Conservation (phyloP, 64 coral and sea anemone species). For the Hydrozoanthus tunicans region DNA sequence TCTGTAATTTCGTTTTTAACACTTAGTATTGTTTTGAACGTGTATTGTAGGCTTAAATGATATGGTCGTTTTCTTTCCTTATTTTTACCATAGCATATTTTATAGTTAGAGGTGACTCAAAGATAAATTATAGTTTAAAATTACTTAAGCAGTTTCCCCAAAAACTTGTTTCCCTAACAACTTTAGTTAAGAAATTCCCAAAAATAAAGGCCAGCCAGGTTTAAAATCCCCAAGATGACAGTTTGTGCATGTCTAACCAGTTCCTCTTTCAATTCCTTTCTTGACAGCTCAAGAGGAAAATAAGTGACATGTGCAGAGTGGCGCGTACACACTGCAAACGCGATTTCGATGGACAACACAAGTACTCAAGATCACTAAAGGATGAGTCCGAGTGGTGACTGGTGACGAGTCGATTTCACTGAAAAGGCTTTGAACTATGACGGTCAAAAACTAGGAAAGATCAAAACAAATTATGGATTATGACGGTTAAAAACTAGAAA, state of each 20-base stretch:
- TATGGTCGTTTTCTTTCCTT: neutral
- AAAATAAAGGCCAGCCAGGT: neutral
- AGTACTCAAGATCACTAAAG: too few relatives aligned
- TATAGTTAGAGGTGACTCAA: neutral
- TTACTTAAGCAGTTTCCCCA: neutral
- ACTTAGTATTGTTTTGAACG: neutral
- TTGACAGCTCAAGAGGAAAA: conserved; percentile 34
- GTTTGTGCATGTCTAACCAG: neutral
- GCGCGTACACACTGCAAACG: conserved; percentile 31
- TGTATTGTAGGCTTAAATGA: neutral
- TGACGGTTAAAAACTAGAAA: too few relatives aligned
- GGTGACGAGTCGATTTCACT: too few relatives aligned
- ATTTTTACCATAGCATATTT: neutral
- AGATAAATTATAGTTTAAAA: neutral
- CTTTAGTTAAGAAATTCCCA: too few relatives aligned
- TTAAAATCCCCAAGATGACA: neutral
- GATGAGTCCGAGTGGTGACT: too few relatives aligned
- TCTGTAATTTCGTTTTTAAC: neutral
- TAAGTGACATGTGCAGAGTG: conserved; percentile 33
- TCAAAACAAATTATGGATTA: too few relatives aligned
- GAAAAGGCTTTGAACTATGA: too few relatives aligned
- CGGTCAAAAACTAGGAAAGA: too few relatives aligned
- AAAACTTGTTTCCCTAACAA: too few relatives aligned
- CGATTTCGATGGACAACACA: neutral
- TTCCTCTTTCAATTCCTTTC: neutral